Evolutionary conservation across 2,113 vertebrate species (phyloP), one percentile per base, ranked within the genome.

Genomic region (Calyptomena viridis): DNA sequence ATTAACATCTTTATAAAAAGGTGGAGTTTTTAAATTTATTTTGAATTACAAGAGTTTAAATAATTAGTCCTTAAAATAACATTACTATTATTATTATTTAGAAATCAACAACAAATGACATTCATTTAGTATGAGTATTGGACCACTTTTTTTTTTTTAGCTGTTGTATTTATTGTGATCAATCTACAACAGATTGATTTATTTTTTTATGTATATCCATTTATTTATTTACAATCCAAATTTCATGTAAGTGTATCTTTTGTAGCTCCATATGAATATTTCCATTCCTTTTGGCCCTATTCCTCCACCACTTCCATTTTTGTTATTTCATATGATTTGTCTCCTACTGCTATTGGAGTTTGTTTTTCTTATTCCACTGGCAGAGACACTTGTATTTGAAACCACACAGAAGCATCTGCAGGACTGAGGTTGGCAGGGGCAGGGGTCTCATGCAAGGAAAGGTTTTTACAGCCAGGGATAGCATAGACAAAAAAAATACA

Each of bases 21-120:
- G 42, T n/a, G 15, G 21, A 0, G 1, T 3, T 78, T 25, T 4
- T 7, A 21, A 72, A 62, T 42, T 44, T 67, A 49, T 84, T 84
- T 87, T 39, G 18, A 85, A 84, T 87, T 71, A 18, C 23, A 50
- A 53, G 39, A 28, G 8, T 85, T 80, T 52, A 80, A 89, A 94
- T 84, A 28, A 78, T 47, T 62, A 60, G 25, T 83, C 59, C 80
- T 94, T 64, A 83, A 87, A 88, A 87, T 84, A 93, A 72, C 31
- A 21, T 30, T 35, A 39, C 88, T 78, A 71, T 96, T 94, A 93
- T 88, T 80, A 72, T 96, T 94, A 93, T 93, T 95, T 83, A 96
- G 86, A 94, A 94, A 93, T 44, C 53, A 86, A 27, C 64, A 89
- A n/a, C 56, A 49, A 95, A 90, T 71, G 35, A 89, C 90, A 96